Evolutionary conservation across 2,888 invertebrate species (phyloP), one percentile per base, ranked within the genome.

Genomic region (Notodonta dromedarius): DNA sequence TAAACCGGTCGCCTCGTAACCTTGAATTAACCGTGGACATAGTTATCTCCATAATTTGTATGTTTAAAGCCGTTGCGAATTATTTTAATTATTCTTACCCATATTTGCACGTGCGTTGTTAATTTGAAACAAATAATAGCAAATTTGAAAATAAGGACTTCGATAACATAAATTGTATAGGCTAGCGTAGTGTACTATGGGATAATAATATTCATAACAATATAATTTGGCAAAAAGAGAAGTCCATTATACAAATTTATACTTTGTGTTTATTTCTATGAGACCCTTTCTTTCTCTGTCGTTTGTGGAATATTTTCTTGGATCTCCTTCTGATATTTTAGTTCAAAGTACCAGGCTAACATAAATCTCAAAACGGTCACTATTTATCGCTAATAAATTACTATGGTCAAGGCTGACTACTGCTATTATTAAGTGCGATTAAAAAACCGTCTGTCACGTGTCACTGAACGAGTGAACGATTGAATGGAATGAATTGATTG

Each of bases 391-490:
- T 35, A 35, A 4, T 35, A 35, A 24, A 24, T 24, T 24, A 67
- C 62, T 56, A 52, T 72, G 62, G 63, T 66, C 73, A 74, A 74
- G 74, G 73, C 53, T 64, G 50, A 69, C 63, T 6, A 16, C 59
- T 56, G 40, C 60, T 35, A 57, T n/a, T 69, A 75, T 73, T 67
- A 58, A 70, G 63, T 61, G 59, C 56, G 62, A 64, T 67, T 69
- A 67, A 74, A 72, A 73, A 72, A 69, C 57, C 9, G 60, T 70
- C 63, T 71, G 76, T 67, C 71, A 75, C 62, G 70, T 73, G 73
- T 71, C 57, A 24, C 42, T 40, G 46, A 57, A 57, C 63, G 60
- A 51, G 56, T 69, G 59, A 69, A 53, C 54, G 61, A 61, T 57
- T 70, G 74, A 75, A 75, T 61, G 61, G 62, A 70, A 62, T 65